A percentile compares a stretch with the other conserved stretches of the same genome.
Evolutionary conservation across 2,888 invertebrate genomes (phyloP).

Genomic region (Lordiphosa andalusiaca): DNA sequence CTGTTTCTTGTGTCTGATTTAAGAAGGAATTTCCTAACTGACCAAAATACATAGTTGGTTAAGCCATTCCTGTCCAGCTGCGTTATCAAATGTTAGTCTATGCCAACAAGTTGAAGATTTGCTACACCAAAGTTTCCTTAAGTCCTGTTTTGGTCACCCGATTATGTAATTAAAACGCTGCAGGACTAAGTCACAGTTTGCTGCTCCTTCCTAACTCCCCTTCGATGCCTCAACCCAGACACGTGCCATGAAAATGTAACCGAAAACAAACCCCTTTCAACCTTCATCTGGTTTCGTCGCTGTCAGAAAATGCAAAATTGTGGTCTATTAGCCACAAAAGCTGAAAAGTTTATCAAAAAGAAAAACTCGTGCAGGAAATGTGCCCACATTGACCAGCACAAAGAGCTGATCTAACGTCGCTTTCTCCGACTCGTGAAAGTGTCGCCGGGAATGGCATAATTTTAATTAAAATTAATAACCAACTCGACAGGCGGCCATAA

Average conservation of each 20-base stretch:
- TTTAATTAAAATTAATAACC: constrained; percentile 76
- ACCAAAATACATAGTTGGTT: no score
- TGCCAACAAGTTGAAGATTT: no score
- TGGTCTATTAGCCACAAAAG: constrained; percentile 43
- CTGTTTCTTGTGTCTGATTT: no score
- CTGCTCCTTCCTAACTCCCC: no score
- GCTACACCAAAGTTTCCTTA: no score
- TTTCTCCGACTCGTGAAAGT: constrained; percentile 15
- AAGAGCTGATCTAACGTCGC: constrained; percentile 37
- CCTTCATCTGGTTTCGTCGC: constrained; percentile 43
- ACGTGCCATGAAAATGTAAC: constrained; percentile 10
- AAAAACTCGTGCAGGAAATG: constrained; percentile 3
- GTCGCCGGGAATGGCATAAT: constrained; percentile 62
- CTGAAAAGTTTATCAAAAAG: constrained; percentile 39
- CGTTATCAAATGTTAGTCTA: no score
- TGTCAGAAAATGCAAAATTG: constrained; percentile 55
- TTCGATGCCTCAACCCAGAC: background rate
- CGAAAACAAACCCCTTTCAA: constrained; percentile 5
- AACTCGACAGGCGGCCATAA: constrained; percentile 62
- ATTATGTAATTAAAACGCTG: no score
- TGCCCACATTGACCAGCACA: background rate
- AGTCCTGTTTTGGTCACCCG: no score
- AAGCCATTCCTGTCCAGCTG: no score
- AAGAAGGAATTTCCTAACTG: no score
- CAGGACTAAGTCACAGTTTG: no score